Evolutionary conservation across 2,888 invertebrate species (phyloP).

Genomic region (Mesorhabditis sp.): DNA sequence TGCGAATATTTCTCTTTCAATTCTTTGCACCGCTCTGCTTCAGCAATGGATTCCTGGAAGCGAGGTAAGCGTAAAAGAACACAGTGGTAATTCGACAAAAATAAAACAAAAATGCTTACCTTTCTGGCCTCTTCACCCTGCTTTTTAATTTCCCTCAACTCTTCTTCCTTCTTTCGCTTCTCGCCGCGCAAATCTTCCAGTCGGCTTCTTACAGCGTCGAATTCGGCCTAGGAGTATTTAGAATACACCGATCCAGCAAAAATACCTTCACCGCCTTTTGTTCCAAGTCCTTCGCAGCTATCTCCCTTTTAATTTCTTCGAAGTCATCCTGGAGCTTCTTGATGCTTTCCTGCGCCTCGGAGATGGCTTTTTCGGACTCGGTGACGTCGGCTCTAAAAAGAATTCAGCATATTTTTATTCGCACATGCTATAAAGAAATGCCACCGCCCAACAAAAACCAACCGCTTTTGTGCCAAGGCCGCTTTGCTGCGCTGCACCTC

Average conservation of each 20-base stretch:
- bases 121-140: conserved; percentile 17
- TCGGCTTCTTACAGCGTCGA: conserved; percentile 21
- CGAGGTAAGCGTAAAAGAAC: not conserved
- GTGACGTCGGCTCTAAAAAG: too few species aligned
- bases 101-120: conserved; percentile 9
- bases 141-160: conserved; percentile 16
- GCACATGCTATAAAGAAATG: too few species aligned
- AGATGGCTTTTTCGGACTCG: not conserved
- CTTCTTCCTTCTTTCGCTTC: conserved; percentile 13
- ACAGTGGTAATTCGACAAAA: not conserved
- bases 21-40: conserved; percentile 14
- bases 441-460: not conserved
- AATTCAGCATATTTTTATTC: too few species aligned
- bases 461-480: not conserved
- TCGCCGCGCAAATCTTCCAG: conserved; percentile 22
- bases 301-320: not conserved
- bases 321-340: not conserved
- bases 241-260: too few species aligned
- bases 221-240: conserved; percentile 12
- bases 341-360: conserved; percentile 5
- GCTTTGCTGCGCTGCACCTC: conserved; percentile 7
- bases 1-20: conserved; percentile 10
- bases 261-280: not conserved
- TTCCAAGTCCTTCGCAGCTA: not conserved
- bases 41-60: not conserved